These are phyloP conservation scores for Lucifuga dentata DNA, from an alignment of 2,113 vertebrate species.

Conservation along the genomic window DNA sequence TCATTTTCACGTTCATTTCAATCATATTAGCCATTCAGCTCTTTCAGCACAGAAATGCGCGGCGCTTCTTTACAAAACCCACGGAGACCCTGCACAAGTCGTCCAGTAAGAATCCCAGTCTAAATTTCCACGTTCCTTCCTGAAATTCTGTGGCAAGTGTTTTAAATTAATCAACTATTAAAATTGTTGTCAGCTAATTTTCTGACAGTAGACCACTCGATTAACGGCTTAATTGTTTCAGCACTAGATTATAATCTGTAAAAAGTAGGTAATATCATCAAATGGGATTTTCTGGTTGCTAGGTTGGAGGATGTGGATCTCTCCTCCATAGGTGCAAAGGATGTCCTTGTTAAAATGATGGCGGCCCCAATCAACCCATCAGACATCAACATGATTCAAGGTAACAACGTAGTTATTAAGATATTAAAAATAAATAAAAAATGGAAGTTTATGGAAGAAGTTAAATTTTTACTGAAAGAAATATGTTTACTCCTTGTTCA, in stretches of 20 bases:
- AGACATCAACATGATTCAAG: slow-evolving; percentile 98
- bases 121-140: no score
- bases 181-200: no score
- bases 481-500: no score
- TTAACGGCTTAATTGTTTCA: no score
- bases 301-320: slow-evolving; percentile 87
- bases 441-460: no score
- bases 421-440: no score
- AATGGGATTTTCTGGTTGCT: slow-evolving; percentile 28
- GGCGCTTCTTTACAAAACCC: slow-evolving; percentile 74
- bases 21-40: slow-evolving; percentile 51
- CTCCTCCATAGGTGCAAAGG: slow-evolving; percentile 77
- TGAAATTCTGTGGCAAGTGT: no score
- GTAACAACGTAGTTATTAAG: slow-evolving; percentile 68
- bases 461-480: no score
- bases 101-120: slow-evolving; percentile 75
- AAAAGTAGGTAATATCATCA: no score
- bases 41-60: slow-evolving; percentile 23
- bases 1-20: not conserved
- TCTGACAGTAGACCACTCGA: no score
- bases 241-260: no score
- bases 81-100: slow-evolving; percentile 80
- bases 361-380: slow-evolving; percentile 95
- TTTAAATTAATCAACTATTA: no score
- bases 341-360: slow-evolving; percentile 89